A percentile compares a stretch with the other conserved stretches of the same genome.
Evolutionary conservation across 2,113 vertebrate species (phyloP).

Genomic region (Neogobius melanostomus): DNA sequence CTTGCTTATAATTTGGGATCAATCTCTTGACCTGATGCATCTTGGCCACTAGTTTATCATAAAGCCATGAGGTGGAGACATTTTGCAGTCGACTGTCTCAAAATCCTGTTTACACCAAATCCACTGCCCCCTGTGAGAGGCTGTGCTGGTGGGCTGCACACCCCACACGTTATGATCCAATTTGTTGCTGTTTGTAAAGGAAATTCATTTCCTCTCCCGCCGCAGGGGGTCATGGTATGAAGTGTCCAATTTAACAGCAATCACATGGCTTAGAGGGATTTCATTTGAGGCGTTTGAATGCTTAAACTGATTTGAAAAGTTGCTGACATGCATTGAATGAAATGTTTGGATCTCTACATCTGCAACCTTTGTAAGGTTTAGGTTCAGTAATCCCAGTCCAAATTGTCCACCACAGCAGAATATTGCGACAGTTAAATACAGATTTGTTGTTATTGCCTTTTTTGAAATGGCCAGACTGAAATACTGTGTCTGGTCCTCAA

Average conservation of each 20-base stretch:
- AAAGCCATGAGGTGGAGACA: constrained; percentile 29
- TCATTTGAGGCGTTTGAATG: constrained; percentile 15
- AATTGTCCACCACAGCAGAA: neutral
- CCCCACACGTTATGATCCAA: constrained; percentile 21
- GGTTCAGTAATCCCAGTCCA: neutral
- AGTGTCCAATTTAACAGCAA: constrained; percentile 19
- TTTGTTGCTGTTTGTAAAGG: constrained; percentile 36
- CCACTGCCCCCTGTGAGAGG: constrained; percentile 31
- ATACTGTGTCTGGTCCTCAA: too few relatives aligned
- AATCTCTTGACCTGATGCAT: constrained; percentile 50
- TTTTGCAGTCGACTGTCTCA: constrained; percentile 48
- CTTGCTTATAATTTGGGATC: constrained; percentile 60
- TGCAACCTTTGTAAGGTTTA: neutral
- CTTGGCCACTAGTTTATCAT: constrained; percentile 55
- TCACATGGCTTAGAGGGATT: constrained; percentile 8
- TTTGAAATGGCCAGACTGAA: too few relatives aligned
- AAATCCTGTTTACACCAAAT: constrained; percentile 33
- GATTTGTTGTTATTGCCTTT: too few relatives aligned
- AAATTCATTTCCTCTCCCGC: constrained; percentile 20
- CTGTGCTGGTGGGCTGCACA: constrained; percentile 33
- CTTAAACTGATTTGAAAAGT: constrained; percentile 7
- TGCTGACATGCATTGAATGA: neutral
- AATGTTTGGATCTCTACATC: too few relatives aligned
- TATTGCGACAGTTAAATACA: neutral
- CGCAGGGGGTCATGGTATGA: constrained; percentile 26